phyloP scores from a whole-genome alignment of 2,113 vertebrate genomes.

The Pavo muticus region DNA sequence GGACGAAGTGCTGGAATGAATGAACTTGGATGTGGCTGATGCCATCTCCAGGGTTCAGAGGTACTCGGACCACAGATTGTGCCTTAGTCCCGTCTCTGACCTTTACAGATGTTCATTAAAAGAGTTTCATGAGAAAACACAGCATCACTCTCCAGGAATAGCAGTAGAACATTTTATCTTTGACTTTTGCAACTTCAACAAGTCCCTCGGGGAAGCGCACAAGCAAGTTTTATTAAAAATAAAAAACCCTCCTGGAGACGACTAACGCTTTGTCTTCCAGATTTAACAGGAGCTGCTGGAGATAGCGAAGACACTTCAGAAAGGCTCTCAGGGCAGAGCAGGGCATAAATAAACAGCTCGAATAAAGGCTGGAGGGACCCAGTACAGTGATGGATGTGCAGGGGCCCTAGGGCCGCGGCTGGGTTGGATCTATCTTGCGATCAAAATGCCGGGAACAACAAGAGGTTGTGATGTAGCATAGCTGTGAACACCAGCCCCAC shows the following conservation, averaged over 20 bases:
- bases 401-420: background rate
- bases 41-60: background rate
- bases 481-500: accelerated
- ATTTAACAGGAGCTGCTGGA: background rate
- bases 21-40: background rate
- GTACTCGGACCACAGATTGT: background rate
- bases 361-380: background rate
- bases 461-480: background rate
- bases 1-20: background rate
- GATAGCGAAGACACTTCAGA: background rate
- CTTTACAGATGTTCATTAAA: conserved; percentile 1
- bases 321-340: background rate
- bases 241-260: background rate
- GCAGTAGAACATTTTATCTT: conserved; percentile 37
- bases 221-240: conserved; percentile 63
- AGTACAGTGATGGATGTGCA: background rate
- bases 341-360: background rate
- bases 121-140: background rate
- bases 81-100: background rate
- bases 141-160: background rate
- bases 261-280: conserved; percentile 10
- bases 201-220: conserved; percentile 26
- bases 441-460: background rate
- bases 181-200: background rate
- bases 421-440: background rate